Evolutionary conservation across 2,113 vertebrate species (phyloP).

Genomic region (Alligator mississippiensis): DNA sequence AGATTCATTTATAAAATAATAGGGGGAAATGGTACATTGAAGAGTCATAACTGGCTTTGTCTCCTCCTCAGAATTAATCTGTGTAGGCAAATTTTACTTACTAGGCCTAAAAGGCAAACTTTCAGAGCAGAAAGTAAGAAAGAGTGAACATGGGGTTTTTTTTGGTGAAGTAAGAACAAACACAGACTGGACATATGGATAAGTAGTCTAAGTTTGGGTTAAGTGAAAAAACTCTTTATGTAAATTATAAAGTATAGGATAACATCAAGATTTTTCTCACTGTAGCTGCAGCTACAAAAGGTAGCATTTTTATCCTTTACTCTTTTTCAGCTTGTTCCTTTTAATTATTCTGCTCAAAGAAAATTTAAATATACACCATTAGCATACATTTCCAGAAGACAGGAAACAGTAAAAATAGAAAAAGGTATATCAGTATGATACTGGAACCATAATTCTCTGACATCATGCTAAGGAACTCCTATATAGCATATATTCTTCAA

Average conservation of each 20-base stretch:
- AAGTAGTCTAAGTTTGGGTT: no score
- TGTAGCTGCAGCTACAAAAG: background rate
- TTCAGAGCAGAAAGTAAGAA: no score
- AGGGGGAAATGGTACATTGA: no score
- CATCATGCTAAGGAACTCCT: background rate
- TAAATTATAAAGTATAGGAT: background rate
- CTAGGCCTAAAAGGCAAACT: no score
- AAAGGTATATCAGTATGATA: background rate
- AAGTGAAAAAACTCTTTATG: background rate
- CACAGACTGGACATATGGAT: no score
- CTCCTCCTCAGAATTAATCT: no score
- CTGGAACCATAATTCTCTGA: background rate
- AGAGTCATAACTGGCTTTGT: no score
- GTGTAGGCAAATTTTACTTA: no score
- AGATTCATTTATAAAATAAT: no score
- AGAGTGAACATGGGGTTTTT: no score
- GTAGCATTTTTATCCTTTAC: background rate
- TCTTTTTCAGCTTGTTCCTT: background rate
- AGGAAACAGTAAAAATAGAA: background rate
- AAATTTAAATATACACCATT: background rate
- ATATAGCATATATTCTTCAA: background rate
- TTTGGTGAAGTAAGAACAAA: no score
- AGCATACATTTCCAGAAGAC: background rate
- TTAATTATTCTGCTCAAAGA: no score
- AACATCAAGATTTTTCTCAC: background rate